Conservation (phyloP, 2,888 invertebrate genomes). For the Deroplatys truncata region DNA sequence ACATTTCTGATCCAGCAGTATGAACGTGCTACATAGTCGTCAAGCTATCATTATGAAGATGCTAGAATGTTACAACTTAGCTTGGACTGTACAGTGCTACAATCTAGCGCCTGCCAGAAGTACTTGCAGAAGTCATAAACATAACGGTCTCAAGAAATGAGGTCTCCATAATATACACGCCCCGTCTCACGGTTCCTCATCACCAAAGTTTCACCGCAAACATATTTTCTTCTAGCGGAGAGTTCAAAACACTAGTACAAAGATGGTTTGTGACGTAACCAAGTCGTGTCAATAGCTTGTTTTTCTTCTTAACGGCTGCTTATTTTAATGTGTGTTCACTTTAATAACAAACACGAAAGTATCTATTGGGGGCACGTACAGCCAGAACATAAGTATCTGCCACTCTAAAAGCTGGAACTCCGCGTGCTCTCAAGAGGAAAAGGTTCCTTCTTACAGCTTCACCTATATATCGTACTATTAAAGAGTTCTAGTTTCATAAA, state of each 20-base stretch:
- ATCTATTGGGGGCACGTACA: neutral
- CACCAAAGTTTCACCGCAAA: neutral
- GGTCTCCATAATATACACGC: neutral
- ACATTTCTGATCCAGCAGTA: too few relatives aligned
- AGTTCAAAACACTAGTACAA: neutral
- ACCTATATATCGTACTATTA: too few relatives aligned
- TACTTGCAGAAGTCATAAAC: neutral
- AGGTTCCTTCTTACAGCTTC: too few relatives aligned
- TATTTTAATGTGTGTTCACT: neutral
- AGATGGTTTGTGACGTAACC: neutral
- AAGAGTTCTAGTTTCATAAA: too few relatives aligned
- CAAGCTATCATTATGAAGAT: neutral
- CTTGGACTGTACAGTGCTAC: neutral
- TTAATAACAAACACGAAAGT: neutral
- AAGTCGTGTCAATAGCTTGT: neutral
- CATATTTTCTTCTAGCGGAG: neutral
- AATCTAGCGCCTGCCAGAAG: neutral
- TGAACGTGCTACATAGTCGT: neutral
- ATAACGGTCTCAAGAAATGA: neutral
- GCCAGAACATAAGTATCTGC: too few relatives aligned
- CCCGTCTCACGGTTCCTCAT: neutral
- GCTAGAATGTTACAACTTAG: neutral
- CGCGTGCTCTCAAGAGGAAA: too few relatives aligned
- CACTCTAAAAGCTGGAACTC: too few relatives aligned
- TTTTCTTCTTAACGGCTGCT: neutral